phyloP scores from a whole-genome alignment of 2,888 invertebrate species.

The Acleris emargana region DNA sequence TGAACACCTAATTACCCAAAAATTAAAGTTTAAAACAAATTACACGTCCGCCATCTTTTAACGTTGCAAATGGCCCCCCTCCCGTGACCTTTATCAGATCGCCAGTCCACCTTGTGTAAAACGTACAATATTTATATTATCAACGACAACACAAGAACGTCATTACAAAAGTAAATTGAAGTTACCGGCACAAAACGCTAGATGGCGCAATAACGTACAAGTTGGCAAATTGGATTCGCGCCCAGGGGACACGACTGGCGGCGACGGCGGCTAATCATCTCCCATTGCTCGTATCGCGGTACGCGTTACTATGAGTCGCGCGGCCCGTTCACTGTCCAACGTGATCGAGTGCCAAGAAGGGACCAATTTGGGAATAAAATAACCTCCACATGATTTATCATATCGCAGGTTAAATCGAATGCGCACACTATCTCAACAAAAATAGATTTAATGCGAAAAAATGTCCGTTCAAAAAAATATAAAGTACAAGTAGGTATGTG shows the following conservation, averaged over 20 bases:
- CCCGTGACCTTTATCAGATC: too few relatives aligned
- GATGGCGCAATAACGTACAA: slow-evolving; percentile 67
- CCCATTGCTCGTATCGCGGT: slow-evolving; percentile 37
- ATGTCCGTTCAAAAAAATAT: too few relatives aligned
- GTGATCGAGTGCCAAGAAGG: neutral
- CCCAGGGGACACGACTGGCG: slow-evolving; percentile 61
- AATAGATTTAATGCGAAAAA: too few relatives aligned
- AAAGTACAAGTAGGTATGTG: too few relatives aligned
- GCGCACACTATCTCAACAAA: too few relatives aligned
- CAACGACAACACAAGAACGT: slow-evolving; percentile 29
- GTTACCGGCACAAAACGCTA: slow-evolving; percentile 33
- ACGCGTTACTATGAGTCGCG: neutral
- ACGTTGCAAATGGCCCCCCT: too few relatives aligned
- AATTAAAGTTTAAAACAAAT: too few relatives aligned
- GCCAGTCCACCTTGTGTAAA: too few relatives aligned
- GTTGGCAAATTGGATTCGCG: slow-evolving; percentile 75
- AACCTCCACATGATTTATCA: neutral
- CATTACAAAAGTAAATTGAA: slow-evolving; percentile 33
- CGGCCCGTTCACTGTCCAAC: neutral
- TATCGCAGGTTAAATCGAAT: too few relatives aligned
- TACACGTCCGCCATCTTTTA: too few relatives aligned
- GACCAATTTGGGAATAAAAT: neutral
- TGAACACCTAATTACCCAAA: too few relatives aligned
- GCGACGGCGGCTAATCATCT: slow-evolving; percentile 44
- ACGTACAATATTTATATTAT: neutral